These are phyloP conservation scores for Morone saxatilis DNA, from an alignment of 2,113 vertebrate species.

Conservation along the genomic window DNA sequence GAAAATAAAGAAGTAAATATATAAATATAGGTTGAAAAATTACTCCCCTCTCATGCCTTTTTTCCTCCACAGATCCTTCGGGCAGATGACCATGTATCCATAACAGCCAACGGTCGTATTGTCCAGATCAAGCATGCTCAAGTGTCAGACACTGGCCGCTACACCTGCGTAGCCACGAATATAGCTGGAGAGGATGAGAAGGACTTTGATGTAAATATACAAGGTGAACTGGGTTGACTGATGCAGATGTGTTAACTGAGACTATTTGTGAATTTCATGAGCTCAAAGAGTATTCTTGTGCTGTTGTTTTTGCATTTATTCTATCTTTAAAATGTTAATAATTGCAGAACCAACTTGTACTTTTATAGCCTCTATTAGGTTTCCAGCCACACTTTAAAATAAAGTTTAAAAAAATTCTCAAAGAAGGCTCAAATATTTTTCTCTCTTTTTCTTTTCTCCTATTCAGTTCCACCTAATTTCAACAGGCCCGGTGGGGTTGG, in stretches of 20 bases:
- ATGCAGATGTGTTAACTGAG: constrained; percentile 52
- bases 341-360: too few species aligned
- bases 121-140: constrained; percentile 91
- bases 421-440: background rate
- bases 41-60: background rate
- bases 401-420: background rate
- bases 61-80: constrained; percentile 85
- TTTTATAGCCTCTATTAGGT: background rate
- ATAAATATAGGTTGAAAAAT: background rate
- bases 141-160: constrained; percentile 94
- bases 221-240: constrained; percentile 90
- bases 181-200: constrained; percentile 96
- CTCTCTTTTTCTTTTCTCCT: background rate
- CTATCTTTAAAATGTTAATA: background rate
- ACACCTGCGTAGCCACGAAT: constrained; percentile 95
- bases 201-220: constrained; percentile 99
- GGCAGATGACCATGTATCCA: constrained; percentile 84
- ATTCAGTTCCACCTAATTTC: constrained; percentile 94
- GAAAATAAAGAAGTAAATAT: background rate
- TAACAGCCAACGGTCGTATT: constrained; percentile 87
- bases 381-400: background rate
- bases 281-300: constrained; percentile 19
- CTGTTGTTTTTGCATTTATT: background rate
- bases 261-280: constrained; percentile 27
- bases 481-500: constrained; percentile 82